Evolutionary conservation across 2,797 vertebrate genomes (phyloP), one percentile per base, ranked within the genome.

Genomic region (Echiichthys vipera): DNA sequence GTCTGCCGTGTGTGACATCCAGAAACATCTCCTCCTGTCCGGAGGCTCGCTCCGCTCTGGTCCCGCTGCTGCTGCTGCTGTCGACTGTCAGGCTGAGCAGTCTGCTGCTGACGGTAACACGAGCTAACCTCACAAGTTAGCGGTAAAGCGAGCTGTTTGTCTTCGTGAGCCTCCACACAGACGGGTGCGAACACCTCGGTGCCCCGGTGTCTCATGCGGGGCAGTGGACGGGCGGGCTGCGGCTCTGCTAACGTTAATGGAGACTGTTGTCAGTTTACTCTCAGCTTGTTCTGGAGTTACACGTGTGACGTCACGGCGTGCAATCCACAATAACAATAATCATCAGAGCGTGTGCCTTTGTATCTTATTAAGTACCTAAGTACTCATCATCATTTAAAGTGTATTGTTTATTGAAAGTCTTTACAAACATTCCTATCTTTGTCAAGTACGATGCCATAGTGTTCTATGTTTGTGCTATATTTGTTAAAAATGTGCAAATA

Each of bases 251-350:
- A n/a, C n/a, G n/a, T n/a, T 71, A 54, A 74, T 49, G 66, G 64
- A 79, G 83, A 62, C 46, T 2, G 34, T 42, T 71, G 72, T 62
- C 68, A 61, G 39, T 83, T 81, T 57, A 59, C 65, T 66, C 65
- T 57, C 56, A 7, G 71, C 61, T 55, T 0, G 71, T 84, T 78
- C 73, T 29, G 72, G 25, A 89, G 78, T 80, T 53, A 84, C 80
- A 69, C 58, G 13, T 18, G 71, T 90, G 90, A 94, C 92, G 92
- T 93, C 88, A 92, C 78, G 25, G 2, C 67, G 34, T 24, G 58
- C 59, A 46, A 58, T 59, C 86, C 86, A 85, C 82, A 71, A 42
- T 2, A 9, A 15, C 8, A 17, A 27, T 9, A 24, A 17, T 10
- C 17, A 57, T n/a, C n/a, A n/a, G n/a, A n/a, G n/a, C n/a, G n/a